phyloP scores from a whole-genome alignment of 2,888 invertebrate species.

The Dichetophora obliterata region DNA sequence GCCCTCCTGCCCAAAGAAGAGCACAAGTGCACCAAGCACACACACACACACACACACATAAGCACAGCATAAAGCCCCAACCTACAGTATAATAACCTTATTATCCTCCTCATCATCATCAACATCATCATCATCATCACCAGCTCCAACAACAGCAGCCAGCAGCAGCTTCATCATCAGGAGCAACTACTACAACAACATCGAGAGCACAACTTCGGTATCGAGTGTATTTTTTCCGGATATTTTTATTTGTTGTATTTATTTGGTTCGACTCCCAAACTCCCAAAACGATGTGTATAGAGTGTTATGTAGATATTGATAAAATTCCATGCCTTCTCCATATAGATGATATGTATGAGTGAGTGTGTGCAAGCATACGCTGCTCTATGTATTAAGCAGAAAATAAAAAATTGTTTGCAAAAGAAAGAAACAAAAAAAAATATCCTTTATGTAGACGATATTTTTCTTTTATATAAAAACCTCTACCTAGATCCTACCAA shows the following conservation, averaged over 20 bases:
- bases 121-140: slow-evolving; percentile 39
- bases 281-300: slow-evolving; percentile 10
- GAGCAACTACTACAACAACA: slow-evolving; percentile 48
- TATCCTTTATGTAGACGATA: neutral
- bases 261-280: neutral
- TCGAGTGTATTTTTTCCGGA: slow-evolving; percentile 28
- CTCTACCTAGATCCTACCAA: neutral
- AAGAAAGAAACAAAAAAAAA: neutral
- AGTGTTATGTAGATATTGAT: slow-evolving; percentile 35
- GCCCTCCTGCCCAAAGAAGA: too few relatives aligned
- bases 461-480: neutral
- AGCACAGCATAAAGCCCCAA: neutral
- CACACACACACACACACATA: slow-evolving; percentile 5
- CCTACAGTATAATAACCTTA: slow-evolving; percentile 41
- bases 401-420: neutral
- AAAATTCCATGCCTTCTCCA: slow-evolving; percentile 18
- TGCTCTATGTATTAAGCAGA: too few relatives aligned
- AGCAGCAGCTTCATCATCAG: slow-evolving; percentile 14
- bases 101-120: slow-evolving; percentile 43
- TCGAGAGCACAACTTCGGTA: slow-evolving; percentile 30
- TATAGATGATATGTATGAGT: neutral
- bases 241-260: slow-evolving; percentile 1
- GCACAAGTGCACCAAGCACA: neutral
- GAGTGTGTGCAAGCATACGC: neutral
- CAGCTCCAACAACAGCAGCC: slow-evolving; percentile 1